A percentile compares a stretch with the other conserved stretches of the same genome.
These are phyloP conservation scores for Apodemus agrarius DNA, from an alignment of 2,797 vertebrate genomes.

Conservation along the genomic window DNA sequence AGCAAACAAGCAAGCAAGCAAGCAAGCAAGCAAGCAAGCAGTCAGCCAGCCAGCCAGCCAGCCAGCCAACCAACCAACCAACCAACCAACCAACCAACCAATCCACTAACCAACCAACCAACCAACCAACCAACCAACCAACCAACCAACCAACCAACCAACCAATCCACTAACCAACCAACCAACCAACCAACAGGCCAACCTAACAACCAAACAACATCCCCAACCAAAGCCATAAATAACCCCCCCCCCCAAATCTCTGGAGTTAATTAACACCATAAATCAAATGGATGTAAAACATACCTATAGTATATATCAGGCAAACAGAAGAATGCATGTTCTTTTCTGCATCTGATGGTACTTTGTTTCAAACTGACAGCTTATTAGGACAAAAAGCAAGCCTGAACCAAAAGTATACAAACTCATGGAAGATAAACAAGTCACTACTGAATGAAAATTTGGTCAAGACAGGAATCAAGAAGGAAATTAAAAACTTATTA, in stretches of 20 bases:
- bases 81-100: neutral
- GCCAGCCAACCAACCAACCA: neutral
- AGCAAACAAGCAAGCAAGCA: too few species aligned
- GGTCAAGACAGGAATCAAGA: neutral
- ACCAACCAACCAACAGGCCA: neutral
- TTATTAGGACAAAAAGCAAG: neutral
- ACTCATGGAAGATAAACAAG: neutral
- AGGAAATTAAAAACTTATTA: neutral
- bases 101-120: neutral
- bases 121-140: neutral
- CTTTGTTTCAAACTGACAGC: neutral
- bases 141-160: neutral
- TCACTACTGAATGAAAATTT: neutral
- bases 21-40: too few species aligned
- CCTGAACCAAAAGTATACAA: neutral
- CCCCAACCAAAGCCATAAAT: neutral
- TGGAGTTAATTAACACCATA: neutral
- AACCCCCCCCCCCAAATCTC: neutral
- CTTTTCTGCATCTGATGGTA: neutral
- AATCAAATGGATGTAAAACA: neutral
- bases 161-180: neutral
- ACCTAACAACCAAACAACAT: neutral
- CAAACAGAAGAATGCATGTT: neutral
- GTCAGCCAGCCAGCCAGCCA: neutral
- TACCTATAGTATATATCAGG: neutral